A percentile compares a stretch with the other conserved stretches of the same genome.
Conservation (phyloP, 1,140 invertebrate genomes). For the Macrobrachium nipponense region DNA sequence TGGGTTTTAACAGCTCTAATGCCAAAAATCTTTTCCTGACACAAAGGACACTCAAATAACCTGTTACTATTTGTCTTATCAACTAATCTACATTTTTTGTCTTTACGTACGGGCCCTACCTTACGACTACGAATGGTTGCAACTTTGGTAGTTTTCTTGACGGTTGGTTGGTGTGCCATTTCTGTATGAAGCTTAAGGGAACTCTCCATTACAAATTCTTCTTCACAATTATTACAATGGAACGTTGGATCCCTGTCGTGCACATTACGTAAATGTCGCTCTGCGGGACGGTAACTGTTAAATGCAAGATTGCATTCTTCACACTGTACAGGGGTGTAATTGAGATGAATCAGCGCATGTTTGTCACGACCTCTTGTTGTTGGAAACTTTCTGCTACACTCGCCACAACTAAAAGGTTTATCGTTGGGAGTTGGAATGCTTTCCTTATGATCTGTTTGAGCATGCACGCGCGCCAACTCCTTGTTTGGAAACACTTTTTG, state of each 20-base stretch:
- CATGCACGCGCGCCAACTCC: slow-evolving; percentile 29
- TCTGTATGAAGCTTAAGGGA: slow-evolving; percentile 50
- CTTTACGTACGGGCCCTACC: no score
- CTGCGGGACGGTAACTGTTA: slow-evolving; percentile 40
- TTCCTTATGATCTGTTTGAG: neutral
- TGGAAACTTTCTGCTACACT: slow-evolving; percentile 42
- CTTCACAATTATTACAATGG: slow-evolving; percentile 55
- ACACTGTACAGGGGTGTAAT: slow-evolving; percentile 43
- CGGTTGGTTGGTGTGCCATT: slow-evolving; percentile 42
- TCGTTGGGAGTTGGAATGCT: neutral
- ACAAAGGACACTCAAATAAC: slow-evolving; percentile 44
- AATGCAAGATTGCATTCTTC: slow-evolving; percentile 26
- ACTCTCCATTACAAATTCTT: slow-evolving; percentile 48
- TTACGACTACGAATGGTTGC: no score
- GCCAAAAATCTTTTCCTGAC: slow-evolving; percentile 36
- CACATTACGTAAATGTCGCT: slow-evolving; percentile 34
- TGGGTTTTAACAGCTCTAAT: slow-evolving; percentile 29
- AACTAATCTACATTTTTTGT: neutral
- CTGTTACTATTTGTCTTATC: slow-evolving; percentile 23
- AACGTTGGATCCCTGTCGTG: slow-evolving; percentile 46
- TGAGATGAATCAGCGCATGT: slow-evolving; percentile 46
- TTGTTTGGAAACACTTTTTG: slow-evolving; percentile 18
- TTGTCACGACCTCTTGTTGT: slow-evolving; percentile 38
- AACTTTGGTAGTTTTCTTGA: slow-evolving; percentile 20
- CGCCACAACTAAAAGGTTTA: slow-evolving; percentile 34